Conservation (phyloP, 1,140 invertebrate genomes). For the Harpegnathos saltator region DNA sequence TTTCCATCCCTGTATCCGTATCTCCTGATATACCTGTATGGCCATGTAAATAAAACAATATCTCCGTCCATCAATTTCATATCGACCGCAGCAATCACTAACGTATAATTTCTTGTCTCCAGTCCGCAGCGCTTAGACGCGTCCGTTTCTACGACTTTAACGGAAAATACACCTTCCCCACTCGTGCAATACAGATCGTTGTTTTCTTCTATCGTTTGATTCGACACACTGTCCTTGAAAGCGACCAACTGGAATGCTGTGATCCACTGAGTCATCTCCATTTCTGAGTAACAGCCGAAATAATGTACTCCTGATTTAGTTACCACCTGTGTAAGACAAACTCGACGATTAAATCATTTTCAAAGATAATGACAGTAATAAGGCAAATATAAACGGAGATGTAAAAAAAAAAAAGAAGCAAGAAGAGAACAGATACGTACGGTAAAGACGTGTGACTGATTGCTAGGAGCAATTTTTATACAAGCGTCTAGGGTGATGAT, state of each 20-base stretch:
- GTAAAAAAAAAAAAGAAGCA: neutral
- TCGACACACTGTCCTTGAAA: conserved; percentile 90
- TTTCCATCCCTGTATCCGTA: conserved; percentile 93
- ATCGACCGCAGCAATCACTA: conserved; percentile 90
- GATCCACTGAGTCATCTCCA: conserved; percentile 92
- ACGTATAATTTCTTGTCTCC: conserved; percentile 89
- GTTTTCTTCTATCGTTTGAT: conserved; percentile 92
- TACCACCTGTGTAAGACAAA: conserved; percentile 86
- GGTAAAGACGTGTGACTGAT: conserved; percentile 86
- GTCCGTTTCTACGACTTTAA: conserved; percentile 92
- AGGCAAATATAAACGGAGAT: neutral
- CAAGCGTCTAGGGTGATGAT: conserved; percentile 94
- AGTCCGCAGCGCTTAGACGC: conserved; percentile 91
- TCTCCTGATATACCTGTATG: conserved; percentile 93
- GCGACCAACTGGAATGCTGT: conserved; percentile 92
- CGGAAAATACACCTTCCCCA: conserved; percentile 92
- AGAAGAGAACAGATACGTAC: conserved; percentile 80
- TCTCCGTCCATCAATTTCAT: conserved; percentile 90
- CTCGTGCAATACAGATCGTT: conserved; percentile 94
- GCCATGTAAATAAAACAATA: conserved; percentile 92
- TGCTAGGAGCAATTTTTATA: conserved; percentile 91
- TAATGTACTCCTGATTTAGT: conserved; percentile 91
- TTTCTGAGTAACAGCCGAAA: conserved; percentile 90
- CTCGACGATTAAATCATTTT: neutral
- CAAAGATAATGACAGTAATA: neutral